These are phyloP conservation scores for Lerema accius DNA, from an alignment of 1,140 invertebrate species.

Conservation along the genomic window DNA sequence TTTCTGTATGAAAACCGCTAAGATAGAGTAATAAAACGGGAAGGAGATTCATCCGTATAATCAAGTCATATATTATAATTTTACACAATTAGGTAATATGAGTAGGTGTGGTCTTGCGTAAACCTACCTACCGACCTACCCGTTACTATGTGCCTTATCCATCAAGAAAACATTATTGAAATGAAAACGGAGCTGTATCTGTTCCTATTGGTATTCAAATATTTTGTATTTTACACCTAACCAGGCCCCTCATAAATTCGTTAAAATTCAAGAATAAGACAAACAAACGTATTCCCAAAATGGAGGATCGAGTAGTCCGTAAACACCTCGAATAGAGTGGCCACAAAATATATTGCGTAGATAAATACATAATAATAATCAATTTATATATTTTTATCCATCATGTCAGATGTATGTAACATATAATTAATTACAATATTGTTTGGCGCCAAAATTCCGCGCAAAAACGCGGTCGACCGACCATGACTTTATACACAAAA, in stretches of 20 bases:
- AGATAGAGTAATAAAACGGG: no score
- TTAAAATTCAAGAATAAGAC: slow-evolving; percentile 39
- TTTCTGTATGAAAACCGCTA: no score
- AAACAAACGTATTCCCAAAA: slow-evolving; percentile 31
- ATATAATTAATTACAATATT: slow-evolving; percentile 58
- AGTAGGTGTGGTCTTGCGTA: slow-evolving; percentile 7
- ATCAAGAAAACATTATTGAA: slow-evolving; percentile 10
- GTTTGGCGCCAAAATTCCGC: slow-evolving; percentile 77
- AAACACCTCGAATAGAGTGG: background rate
- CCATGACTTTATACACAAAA: slow-evolving; percentile 65
- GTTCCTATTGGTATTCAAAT: slow-evolving; percentile 11
- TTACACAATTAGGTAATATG: no score
- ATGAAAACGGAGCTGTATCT: background rate
- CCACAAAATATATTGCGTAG: slow-evolving; percentile 33
- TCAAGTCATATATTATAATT: no score
- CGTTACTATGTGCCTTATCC: background rate
- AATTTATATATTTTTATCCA: slow-evolving; percentile 36
- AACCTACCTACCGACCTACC: no score
- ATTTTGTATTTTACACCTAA: slow-evolving; percentile 46
- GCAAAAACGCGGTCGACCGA: slow-evolving; percentile 70
- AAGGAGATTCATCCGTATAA: no score
- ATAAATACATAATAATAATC: slow-evolving; percentile 1
- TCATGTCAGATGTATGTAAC: slow-evolving; percentile 38
- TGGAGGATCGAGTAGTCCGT: background rate
- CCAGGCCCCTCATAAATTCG: slow-evolving; percentile 50